Base-by-base conservation (phyloP, 2,888 invertebrate genomes). In the Rhagium mordax region DNA sequence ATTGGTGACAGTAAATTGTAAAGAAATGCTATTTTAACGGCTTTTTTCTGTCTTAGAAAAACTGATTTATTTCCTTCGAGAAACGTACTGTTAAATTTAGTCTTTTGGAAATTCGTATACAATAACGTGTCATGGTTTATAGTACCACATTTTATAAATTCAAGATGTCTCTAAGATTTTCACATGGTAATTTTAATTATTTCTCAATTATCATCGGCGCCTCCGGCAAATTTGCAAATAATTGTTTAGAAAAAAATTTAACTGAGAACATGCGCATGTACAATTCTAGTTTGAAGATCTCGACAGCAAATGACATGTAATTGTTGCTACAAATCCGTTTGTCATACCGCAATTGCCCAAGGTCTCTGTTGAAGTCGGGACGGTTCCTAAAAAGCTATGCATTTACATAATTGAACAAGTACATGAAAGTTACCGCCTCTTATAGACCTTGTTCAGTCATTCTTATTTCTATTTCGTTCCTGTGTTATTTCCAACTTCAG, bases 391-490 rank as follows among this genome's bases (percentile, higher is more conserved):
- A 79, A 80, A 81, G 79, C 77, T 71, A 75, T 79, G 78, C 82
- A 85, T 85, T 85, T 85, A 81, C 85, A 85, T 85, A 86, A 86
- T 86, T 85, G 86, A 85, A 85, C 84, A 83, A 85, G 84, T 85
- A 84, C 83, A 83, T 75, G 81, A 83, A 85, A 84, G 83, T 86
- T 84, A 80, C 84, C 80, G 83, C 80, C 81, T 83, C 82, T 82
- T 84, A 82, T 82, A 82, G 80, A 82, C 81, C 81, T 83, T 81
- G 82, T 83, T 83, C 82, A 79, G 77, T 83, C 82, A 82, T 84
- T 84, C 82, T 83, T 84, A 84, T 84, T 85, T 85, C 82, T 84
- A 84, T 85, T 85, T 85, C 82, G 82, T 82, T 80, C 78, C 80
- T 80, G 81, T 83, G 82, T 82, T 86, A 84, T 85, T 83, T 79